Conservation (phyloP, 92 coral and sea anemone species). For the Umimayanthus chanpuru region DNA sequence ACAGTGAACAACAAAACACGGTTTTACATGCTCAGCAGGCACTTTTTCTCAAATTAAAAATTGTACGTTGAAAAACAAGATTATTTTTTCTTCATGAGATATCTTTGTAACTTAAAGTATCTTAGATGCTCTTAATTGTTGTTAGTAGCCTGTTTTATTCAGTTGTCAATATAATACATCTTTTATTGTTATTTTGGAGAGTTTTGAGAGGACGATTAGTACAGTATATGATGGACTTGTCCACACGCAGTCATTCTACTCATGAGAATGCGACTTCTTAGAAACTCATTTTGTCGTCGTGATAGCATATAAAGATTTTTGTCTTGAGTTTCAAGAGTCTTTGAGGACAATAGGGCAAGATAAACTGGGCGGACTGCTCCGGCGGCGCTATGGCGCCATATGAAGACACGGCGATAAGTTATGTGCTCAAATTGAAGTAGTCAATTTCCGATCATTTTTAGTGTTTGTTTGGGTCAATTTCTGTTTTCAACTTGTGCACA, state of each 20-base stretch:
- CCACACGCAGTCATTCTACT: neutral
- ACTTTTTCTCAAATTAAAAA: neutral
- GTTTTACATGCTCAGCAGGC: neutral
- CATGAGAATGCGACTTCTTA: neutral
- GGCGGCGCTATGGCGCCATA: slow-evolving; percentile 16
- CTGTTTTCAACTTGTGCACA: slow-evolving; percentile 33
- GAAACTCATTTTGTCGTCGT: neutral
- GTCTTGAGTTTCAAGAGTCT: slow-evolving; percentile 40
- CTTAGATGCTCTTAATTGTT: neutral
- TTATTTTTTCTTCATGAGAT: neutral
- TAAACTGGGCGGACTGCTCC: slow-evolving; percentile 6
- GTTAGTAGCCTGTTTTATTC: neutral
- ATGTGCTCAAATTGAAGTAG: slow-evolving; percentile 40
- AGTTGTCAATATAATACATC: neutral
- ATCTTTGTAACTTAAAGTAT: slow-evolving; percentile 11
- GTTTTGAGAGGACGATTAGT: slow-evolving; percentile 2
- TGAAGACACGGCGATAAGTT: slow-evolving; percentile 34
- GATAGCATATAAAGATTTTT: slow-evolving; percentile 37
- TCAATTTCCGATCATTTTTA: slow-evolving; percentile 39
- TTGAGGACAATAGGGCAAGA: slow-evolving; percentile 27
- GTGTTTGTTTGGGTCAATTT: slow-evolving; percentile 33
- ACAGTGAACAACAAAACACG: slow-evolving; percentile 7
- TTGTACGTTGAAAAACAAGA: neutral
- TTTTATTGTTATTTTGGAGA: slow-evolving; percentile 2
- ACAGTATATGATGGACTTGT: neutral